phyloP scores from a whole-genome alignment of 53 echinoderm and acorn worm species.

The Pentamera pediparva region DNA sequence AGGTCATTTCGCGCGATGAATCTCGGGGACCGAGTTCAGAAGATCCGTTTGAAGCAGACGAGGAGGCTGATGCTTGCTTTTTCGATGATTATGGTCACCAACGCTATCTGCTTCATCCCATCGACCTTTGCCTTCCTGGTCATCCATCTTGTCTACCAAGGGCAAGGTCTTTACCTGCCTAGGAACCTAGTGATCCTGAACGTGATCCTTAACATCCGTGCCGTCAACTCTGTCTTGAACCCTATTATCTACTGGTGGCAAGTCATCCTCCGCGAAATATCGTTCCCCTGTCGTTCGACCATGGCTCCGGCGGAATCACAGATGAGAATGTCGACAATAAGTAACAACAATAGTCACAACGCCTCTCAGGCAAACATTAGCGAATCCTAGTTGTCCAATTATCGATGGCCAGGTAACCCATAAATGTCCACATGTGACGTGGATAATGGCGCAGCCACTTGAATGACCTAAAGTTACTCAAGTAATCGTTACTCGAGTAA shows the following conservation, averaged over 20 bases:
- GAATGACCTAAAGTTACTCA: no score
- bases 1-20: background rate
- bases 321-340: no score
- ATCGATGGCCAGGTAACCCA: no score
- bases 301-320: no score
- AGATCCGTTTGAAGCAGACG: background rate
- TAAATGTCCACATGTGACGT: no score
- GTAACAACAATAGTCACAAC: no score
- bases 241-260: conserved; percentile 12
- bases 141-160: background rate
- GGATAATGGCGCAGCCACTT: no score
- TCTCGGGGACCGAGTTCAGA: background rate
- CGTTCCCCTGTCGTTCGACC: background rate
- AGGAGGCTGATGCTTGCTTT: conserved; percentile 10
- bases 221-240: background rate
- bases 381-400: no score
- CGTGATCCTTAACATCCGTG: background rate
- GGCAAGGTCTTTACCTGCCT: background rate
- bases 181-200: background rate
- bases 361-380: no score
- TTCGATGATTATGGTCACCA: background rate
- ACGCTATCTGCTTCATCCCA: background rate
- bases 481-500: no score
- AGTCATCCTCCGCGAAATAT: background rate
- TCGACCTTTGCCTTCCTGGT: background rate